Base-by-base conservation (phyloP, 2,797 vertebrate species). In the Triplophysa yarkandensis region DNA sequence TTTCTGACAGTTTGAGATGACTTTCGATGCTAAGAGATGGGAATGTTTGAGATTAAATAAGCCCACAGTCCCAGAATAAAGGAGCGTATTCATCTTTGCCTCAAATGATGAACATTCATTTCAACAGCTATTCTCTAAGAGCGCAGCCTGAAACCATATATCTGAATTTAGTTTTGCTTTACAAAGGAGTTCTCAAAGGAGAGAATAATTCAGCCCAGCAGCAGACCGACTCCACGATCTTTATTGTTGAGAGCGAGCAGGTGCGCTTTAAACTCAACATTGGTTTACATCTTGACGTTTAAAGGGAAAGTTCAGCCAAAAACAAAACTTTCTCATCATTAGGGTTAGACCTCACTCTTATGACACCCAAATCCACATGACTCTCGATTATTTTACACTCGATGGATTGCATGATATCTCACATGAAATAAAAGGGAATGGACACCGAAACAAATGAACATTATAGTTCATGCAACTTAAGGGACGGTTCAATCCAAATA, bases 11-110 rank as follows among this genome's bases (percentile, higher is more conserved):
- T 84, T 71, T 34, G 34, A 57, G 71, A 73, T 66, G 39, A 75
- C 77, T 81, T 77, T 39, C 68, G 23, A 71, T n/a, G 62, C 68
- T 67, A 62, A 67, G 44, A 77, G 46, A 71, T 66, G 30, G 14
- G 62, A 81, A 77, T 70, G 76, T 58, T 75, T 72, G 25, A 44
- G 52, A 77, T 81, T 75, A 80, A 77, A 78, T 43, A 36, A 71
- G 54, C 32, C 65, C 61, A 60, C 61, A 36, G 46, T 65, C 73
- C 23, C 2, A 28, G 55, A 32, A 54, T 41, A 73, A 48, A n/a
- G 11, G 14, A 21, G 57, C 21, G 61, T 74, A 43, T 71, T 80
- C 71, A 60, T 77, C 57, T 30, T 71, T 62, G 44, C 58, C 39
- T 43, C 58, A 66, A 71, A 71, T 25, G 17, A 72, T 63, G 36